Conservation (phyloP, 2,888 invertebrate species). For the Scaptomyza caliginosa region DNA sequence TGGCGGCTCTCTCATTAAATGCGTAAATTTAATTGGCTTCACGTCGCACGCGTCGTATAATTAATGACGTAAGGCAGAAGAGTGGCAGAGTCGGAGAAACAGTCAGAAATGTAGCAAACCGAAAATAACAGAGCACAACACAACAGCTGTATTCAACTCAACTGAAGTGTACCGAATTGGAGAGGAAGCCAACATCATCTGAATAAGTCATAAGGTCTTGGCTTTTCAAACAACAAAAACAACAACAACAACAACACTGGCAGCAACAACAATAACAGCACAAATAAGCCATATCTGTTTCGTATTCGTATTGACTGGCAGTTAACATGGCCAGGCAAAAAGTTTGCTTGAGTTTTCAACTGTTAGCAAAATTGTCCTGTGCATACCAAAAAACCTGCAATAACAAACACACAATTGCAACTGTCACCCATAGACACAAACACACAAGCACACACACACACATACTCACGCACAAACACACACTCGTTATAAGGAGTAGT, state of each 20-base stretch:
- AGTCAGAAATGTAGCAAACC: slow-evolving; percentile 4
- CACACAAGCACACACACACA: slow-evolving; percentile 38
- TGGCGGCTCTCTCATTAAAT: slow-evolving; percentile 68
- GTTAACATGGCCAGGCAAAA: slow-evolving; percentile 77
- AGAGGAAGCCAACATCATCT: slow-evolving; percentile 58
- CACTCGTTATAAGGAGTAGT: slow-evolving; percentile 12
- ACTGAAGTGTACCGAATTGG: slow-evolving; percentile 6
- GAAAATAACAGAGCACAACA: slow-evolving; percentile 3
- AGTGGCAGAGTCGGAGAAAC: slow-evolving; percentile 33
- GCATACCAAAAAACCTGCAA: slow-evolving; percentile 68
- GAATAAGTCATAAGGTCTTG: slow-evolving; percentile 78
- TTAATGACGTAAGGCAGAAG: slow-evolving; percentile 73
- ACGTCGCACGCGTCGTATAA: slow-evolving; percentile 71
- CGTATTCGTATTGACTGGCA: slow-evolving; percentile 77
- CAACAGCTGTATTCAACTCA: background rate
- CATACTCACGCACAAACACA: slow-evolving; percentile 4
- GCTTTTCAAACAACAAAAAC: slow-evolving; percentile 51
- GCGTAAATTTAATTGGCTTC: slow-evolving; percentile 74
- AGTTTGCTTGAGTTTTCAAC: slow-evolving; percentile 66
- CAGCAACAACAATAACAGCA: slow-evolving; percentile 27
- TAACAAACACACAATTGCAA: slow-evolving; percentile 41
- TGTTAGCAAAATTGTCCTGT: slow-evolving; percentile 62
- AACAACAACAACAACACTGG: slow-evolving; percentile 21
- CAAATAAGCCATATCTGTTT: slow-evolving; percentile 79
- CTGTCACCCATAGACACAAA: slow-evolving; percentile 29